phyloP scores from a whole-genome alignment of 2,113 vertebrate genomes.

The Neopipo cinnamomea region DNA sequence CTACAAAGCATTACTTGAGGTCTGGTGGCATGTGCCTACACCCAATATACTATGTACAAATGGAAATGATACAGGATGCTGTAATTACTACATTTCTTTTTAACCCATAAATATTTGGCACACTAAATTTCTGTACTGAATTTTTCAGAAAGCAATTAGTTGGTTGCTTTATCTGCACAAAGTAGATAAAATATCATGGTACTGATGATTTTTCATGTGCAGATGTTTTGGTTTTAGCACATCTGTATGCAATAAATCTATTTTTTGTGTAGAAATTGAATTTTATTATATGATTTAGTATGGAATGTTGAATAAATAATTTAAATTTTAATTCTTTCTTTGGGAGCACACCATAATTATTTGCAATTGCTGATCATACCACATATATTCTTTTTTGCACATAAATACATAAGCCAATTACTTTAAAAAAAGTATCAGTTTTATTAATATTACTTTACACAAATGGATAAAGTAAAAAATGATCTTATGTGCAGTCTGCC shows the following conservation, averaged over 20 bases:
- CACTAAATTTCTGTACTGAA: not conserved
- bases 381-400: not conserved
- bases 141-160: conserved; percentile 50
- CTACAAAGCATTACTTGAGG: conserved; percentile 65
- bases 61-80: not conserved
- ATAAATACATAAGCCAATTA: not conserved
- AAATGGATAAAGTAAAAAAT: not conserved
- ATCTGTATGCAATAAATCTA: conserved; percentile 74
- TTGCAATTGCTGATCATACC: conserved; percentile 24
- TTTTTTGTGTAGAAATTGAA: conserved; percentile 63
- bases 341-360: conserved; percentile 57
- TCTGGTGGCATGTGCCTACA: not conserved
- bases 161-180: not conserved
- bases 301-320: conserved; percentile 75
- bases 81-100: conserved; percentile 20
- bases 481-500: not conserved
- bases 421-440: not conserved
- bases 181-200: conserved; percentile 22
- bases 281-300: conserved; percentile 75
- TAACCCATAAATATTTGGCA: not conserved
- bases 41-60: not conserved
- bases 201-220: conserved; percentile 51
- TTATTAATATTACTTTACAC: not conserved
- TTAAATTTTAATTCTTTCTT: conserved; percentile 61
- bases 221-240: conserved; percentile 68